Evolutionary conservation across 2,888 invertebrate species (phyloP), one percentile per base, ranked within the genome.

Genomic region (Cataglyphis rosenhaueri): DNA sequence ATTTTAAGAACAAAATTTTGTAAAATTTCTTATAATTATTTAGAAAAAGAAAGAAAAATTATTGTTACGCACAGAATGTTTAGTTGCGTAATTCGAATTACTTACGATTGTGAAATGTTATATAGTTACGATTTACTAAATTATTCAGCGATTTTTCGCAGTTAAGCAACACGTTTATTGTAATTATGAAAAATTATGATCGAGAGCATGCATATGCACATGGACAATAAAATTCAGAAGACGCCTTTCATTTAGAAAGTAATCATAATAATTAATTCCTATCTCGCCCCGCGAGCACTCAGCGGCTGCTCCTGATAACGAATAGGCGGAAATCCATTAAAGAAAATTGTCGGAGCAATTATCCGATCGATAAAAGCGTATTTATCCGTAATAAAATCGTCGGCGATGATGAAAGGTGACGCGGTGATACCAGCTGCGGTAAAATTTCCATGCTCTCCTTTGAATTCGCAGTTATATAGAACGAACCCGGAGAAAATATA

Each of bases 191-290:
- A 62, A 73, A 32, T 41, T 41, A 6, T 8, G 18, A n/a, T 35
- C 55, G 48, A 5, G 15, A 9, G 57, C 15, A 21, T 5, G 15
- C 2, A 8, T 59, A 18, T 21, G 44, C 21, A 38, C 38, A 52
- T 3, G 29, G 21, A n/a, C n/a, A 41, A 32, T 41, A 38, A 57
- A 68, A 41, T 66, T 21, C 55, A n/a, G 29, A 21, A 29, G n/a
- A 29, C 57, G 15, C 41, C 57, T 48, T 78, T 70, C 8, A 78
- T 61, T 78, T 59, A 38, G 62, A 55, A 59, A 79, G 44, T 48
- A 79, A 82, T 82, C 55, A 29, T 38, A 79, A 82, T 82, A 79
- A 82, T 68, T 82, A 79, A 82, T 68, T 78, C 25, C 82, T 57
- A 65, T n/a, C 38, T 35, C 48, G 12, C 48, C 18, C 35, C 38